Evolutionary conservation across 1,140 invertebrate genomes (phyloP).

Genomic region (Heliconius eleuchia): DNA sequence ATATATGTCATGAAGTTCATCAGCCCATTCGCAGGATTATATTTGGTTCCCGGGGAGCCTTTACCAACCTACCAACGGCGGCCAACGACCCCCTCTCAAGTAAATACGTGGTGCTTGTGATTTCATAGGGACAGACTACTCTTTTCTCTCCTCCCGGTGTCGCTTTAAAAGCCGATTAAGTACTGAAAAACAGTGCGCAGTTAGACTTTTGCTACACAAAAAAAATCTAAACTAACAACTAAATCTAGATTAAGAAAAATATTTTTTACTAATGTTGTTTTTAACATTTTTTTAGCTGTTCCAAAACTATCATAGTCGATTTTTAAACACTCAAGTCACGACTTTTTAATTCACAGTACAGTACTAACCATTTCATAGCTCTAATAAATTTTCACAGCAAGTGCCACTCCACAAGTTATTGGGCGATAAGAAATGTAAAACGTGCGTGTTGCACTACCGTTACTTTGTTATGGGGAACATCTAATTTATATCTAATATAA

Average conservation of each 20-base stretch:
- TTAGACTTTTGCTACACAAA: too few relatives aligned
- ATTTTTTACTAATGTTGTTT: background rate
- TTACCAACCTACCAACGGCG: too few relatives aligned
- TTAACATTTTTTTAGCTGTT: background rate
- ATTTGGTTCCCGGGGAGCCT: too few relatives aligned
- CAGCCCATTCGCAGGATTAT: too few relatives aligned
- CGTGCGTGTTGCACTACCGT: background rate
- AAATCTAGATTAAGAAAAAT: background rate
- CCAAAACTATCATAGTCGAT: background rate
- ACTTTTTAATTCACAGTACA: slow-evolving; percentile 7
- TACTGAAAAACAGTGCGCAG: too few relatives aligned
- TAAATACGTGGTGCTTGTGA: too few relatives aligned
- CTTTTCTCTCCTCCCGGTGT: too few relatives aligned
- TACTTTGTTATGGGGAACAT: background rate
- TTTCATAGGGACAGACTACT: too few relatives aligned
- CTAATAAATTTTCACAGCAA: slow-evolving; percentile 15
- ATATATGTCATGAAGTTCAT: too few relatives aligned
- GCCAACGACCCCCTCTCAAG: too few relatives aligned
- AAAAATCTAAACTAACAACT: background rate
- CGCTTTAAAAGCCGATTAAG: too few relatives aligned
- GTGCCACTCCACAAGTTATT: slow-evolving; percentile 7
- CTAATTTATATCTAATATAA: slow-evolving; percentile 1
- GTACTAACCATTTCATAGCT: slow-evolving; percentile 10
- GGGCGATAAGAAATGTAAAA: background rate
- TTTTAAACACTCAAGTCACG: background rate